Conservation (phyloP, 2,888 invertebrate genomes). For the Cosmorhoe ocellata region DNA sequence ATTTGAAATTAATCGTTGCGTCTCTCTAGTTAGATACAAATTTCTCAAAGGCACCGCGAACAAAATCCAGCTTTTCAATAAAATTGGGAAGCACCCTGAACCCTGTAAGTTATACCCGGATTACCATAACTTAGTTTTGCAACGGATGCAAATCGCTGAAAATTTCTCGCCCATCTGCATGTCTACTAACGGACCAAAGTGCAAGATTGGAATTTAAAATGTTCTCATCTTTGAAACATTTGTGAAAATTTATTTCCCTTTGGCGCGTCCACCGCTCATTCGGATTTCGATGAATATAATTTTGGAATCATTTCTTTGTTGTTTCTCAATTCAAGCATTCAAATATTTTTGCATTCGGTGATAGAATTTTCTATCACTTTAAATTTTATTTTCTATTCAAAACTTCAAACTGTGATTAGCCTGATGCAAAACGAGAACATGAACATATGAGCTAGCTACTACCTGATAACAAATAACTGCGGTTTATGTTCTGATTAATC, state of each 20-base stretch:
- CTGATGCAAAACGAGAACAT: not conserved
- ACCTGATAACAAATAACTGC: not conserved
- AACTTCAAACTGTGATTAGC: too few species aligned
- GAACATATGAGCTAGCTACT: not conserved
- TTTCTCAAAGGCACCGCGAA: not conserved
- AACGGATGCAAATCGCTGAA: slow-evolving; percentile 68
- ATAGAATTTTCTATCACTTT: not conserved
- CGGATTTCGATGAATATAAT: slow-evolving; percentile 28
- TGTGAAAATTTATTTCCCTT: slow-evolving; percentile 48
- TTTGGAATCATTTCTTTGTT: slow-evolving; percentile 13
- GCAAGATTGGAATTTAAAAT: slow-evolving; percentile 73
- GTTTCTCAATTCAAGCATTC: not conserved
- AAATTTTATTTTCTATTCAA: too few species aligned
- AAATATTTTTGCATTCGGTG: not conserved
- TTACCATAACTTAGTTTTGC: slow-evolving; percentile 54
- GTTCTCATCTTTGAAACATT: slow-evolving; percentile 54
- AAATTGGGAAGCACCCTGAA: slow-evolving; percentile 59
- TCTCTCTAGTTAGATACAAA: not conserved
- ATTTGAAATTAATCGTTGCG: too few species aligned
- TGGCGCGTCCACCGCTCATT: slow-evolving; percentile 27
- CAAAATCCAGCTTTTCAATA: slow-evolving; percentile 41
- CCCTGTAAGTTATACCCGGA: slow-evolving; percentile 59
- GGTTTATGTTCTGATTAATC: slow-evolving; percentile 4
- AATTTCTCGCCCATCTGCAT: slow-evolving; percentile 66
- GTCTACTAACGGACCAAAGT: slow-evolving; percentile 59